Conservation (phyloP, 64 coral and sea anemone species). For the Actinia tenebrosa region DNA sequence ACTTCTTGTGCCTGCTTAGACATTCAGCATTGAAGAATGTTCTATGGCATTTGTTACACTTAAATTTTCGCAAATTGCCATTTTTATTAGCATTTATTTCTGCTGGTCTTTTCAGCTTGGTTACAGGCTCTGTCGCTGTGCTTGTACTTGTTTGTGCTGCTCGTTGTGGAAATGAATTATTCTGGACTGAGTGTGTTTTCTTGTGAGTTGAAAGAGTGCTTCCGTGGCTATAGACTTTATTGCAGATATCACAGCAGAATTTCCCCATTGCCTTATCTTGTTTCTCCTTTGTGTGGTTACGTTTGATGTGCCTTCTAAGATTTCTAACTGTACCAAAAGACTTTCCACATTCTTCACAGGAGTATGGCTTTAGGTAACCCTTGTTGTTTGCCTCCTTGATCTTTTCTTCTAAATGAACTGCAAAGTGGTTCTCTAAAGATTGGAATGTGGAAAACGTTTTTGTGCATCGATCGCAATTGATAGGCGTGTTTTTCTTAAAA, state of each 20-base stretch:
- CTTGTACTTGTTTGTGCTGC: not conserved
- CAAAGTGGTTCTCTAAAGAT: not conserved
- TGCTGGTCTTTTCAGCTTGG: not conserved
- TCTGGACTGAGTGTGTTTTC: not conserved
- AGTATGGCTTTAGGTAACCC: not conserved
- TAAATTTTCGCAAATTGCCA: not conserved
- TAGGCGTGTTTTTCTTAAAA: not conserved
- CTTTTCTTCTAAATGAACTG: not conserved
- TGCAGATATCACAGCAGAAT: not conserved
- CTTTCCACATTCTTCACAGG: not conserved
- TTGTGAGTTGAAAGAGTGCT: not conserved
- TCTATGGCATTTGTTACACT: not conserved
- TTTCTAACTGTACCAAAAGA: not conserved
- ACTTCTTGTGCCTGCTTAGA: not conserved
- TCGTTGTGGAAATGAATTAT: not conserved
- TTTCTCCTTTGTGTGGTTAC: not conserved
- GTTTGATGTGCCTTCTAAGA: not conserved
- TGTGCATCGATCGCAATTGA: not conserved
- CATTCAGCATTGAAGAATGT: not conserved
- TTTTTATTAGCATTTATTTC: not conserved
- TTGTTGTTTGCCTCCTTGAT: not conserved
- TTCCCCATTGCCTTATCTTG: not conserved
- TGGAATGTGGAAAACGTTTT: not conserved
- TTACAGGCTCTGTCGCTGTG: not conserved
- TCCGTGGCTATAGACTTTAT: not conserved